phyloP scores from a whole-genome alignment of 2,888 invertebrate species.

The Aquatica leii region DNA sequence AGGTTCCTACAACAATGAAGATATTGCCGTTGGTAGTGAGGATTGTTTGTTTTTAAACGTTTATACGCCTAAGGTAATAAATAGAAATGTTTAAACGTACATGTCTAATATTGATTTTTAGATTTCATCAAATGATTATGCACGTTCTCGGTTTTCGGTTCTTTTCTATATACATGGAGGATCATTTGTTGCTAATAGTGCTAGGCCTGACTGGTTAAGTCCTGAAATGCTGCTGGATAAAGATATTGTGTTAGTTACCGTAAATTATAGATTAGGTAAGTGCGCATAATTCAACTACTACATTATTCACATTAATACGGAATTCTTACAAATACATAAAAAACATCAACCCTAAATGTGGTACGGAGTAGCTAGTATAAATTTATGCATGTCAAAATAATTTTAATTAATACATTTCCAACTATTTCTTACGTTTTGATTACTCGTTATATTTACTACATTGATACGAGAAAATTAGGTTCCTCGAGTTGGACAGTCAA shows the following conservation, averaged over 20 bases:
- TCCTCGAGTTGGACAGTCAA: no score
- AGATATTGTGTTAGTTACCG: conserved; percentile 68
- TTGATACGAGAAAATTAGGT: no score
- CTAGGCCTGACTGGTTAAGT: conserved; percentile 73
- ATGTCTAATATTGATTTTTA: neutral
- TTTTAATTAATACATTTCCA: no score
- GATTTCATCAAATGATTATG: neutral
- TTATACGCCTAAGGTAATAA: conserved; percentile 64
- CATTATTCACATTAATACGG: neutral
- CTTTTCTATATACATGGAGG: conserved; percentile 81
- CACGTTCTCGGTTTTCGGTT: conserved; percentile 63
- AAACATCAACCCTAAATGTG: no score
- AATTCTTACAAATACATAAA: neutral
- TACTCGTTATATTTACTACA: no score
- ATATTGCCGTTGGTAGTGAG: conserved; percentile 72
- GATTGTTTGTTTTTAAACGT: conserved; percentile 86
- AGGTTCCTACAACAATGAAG: conserved; percentile 56
- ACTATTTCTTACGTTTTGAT: no score
- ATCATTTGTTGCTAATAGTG: conserved; percentile 78
- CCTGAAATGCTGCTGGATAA: conserved; percentile 75
- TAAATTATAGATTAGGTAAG: conserved; percentile 43
- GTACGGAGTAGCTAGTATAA: no score
- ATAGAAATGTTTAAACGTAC: neutral
- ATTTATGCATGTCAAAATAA: no score
- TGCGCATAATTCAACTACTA: neutral